These are phyloP conservation scores for Thryonomys swinderianus DNA, from an alignment of 2,113 vertebrate genomes.

Conservation along the genomic window DNA sequence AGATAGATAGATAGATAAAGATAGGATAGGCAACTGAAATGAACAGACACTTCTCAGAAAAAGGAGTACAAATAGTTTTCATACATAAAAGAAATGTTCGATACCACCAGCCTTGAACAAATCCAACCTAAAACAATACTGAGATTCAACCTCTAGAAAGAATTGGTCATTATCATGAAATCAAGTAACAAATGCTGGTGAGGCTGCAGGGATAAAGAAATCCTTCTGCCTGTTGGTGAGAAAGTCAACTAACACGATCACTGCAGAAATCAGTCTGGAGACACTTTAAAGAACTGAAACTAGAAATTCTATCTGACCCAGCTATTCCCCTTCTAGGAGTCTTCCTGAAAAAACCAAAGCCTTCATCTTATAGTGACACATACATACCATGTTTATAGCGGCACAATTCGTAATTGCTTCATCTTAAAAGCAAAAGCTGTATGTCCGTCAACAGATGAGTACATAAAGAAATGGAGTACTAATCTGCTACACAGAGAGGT, in stretches of 20 bases:
- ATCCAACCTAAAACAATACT: neutral
- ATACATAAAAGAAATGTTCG: neutral
- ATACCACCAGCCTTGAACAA: neutral
- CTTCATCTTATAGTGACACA: neutral
- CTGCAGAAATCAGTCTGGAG: neutral
- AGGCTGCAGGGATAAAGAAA: neutral
- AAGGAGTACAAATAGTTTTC: neutral
- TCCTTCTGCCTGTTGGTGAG: neutral
- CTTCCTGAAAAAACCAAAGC: neutral
- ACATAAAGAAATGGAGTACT: neutral
- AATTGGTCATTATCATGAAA: neutral
- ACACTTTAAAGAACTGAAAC: neutral
- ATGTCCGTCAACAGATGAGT: neutral
- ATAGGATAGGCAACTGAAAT: neutral
- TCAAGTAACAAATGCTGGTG: neutral
- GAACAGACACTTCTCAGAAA: neutral
- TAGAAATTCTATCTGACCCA: neutral
- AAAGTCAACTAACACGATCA: neutral
- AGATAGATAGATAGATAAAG: too few species aligned
- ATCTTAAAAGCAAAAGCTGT: neutral
- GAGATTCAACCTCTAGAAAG: neutral
- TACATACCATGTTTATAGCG: neutral
- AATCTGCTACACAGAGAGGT: neutral
- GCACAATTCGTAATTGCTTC: neutral
- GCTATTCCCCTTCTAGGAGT: neutral